Base-by-base conservation (phyloP, 2,888 invertebrate genomes). In the Drosophila multiciliata region DNA sequence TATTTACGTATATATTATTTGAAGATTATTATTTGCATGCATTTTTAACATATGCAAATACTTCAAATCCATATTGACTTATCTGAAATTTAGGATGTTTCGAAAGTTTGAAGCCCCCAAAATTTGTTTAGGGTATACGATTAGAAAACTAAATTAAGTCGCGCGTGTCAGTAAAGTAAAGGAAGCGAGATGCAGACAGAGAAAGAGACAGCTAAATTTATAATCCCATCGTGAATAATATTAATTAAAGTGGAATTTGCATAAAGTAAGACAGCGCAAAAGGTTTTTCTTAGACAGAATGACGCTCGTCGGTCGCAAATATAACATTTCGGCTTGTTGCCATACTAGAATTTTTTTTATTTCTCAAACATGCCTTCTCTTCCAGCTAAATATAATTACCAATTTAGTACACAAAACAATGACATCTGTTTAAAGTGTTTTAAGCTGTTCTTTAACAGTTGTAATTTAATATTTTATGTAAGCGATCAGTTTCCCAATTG, bases 241-340 rank as follows among this genome's bases (percentile, higher is more conserved):
- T 86, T 88, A 91, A 90, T 87, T 87, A 82, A 87, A 82, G 82
- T 81, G 87, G 75, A 78, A 91, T 91, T 91, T 91, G 84, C 85
- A 91, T 91, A 80, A 80, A 83, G 89, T 83, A 80, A 83, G 60
- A 11, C 69, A 68, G 48, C 58, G 73, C 72, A 73, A 78, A 73
- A 69, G 74, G 83, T 74, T 90, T 89, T 59, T 81, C 82, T 90
- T 81, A 91, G 87, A 88, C 87, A 90, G 87, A 81, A 89, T 78
- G 87, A 78, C 87, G 91, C 91, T 70, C 35, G 23, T 23, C 40
- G 40, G 0, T 38, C 36, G 52, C 54, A 20, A 42, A 65, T 9
- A 67, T 33, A 63, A 8, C 5, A 26, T 52, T 52, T 33, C 32
- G 32, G 1, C 15, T 45, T 23, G 45, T 15, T 45, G 20, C 45